Evolutionary conservation across 2,888 invertebrate genomes (phyloP).

Genomic region (Cataglyphis albicans): DNA sequence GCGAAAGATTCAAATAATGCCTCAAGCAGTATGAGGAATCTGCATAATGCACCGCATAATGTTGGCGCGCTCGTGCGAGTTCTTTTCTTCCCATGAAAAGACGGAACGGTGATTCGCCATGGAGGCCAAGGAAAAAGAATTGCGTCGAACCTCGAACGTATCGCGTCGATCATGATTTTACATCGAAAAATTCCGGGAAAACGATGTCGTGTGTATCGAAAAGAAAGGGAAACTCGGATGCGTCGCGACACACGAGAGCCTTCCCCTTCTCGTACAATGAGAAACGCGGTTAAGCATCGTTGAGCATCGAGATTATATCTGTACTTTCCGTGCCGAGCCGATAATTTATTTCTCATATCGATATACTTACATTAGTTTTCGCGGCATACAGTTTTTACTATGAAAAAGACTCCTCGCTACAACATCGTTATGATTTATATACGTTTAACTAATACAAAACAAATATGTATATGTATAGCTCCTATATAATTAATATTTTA

Average conservation of each 20-base stretch:
- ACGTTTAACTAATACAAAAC: not conserved
- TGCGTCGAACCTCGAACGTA: slow-evolving; percentile 33
- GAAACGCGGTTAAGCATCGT: slow-evolving; percentile 49
- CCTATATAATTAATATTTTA: slow-evolving; percentile 40
- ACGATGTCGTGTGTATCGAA: not conserved
- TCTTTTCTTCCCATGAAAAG: slow-evolving; percentile 59
- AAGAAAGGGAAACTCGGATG: slow-evolving; percentile 50
- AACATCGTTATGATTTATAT: slow-evolving; percentile 8
- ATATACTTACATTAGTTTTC: slow-evolving; percentile 13
- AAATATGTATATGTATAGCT: not conserved
- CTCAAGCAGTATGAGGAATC: slow-evolving; percentile 31
- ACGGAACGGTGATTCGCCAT: slow-evolving; percentile 71
- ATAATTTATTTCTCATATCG: slow-evolving; percentile 26
- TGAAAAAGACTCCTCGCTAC: not conserved
- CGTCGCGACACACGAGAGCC: slow-evolving; percentile 20
- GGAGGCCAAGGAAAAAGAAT: slow-evolving; percentile 72
- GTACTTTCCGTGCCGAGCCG: slow-evolving; percentile 28
- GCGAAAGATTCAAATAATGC: slow-evolving; percentile 20
- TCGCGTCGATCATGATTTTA: slow-evolving; percentile 27
- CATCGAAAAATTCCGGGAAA: slow-evolving; percentile 32
- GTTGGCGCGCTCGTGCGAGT: slow-evolving; percentile 39
- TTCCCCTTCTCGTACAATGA: not conserved
- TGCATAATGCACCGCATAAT: slow-evolving; percentile 48
- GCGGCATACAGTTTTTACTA: not conserved
- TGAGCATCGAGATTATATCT: slow-evolving; percentile 42